Conservation (phyloP, 2,888 invertebrate genomes). For the Scotopteryx bipunctaria region DNA sequence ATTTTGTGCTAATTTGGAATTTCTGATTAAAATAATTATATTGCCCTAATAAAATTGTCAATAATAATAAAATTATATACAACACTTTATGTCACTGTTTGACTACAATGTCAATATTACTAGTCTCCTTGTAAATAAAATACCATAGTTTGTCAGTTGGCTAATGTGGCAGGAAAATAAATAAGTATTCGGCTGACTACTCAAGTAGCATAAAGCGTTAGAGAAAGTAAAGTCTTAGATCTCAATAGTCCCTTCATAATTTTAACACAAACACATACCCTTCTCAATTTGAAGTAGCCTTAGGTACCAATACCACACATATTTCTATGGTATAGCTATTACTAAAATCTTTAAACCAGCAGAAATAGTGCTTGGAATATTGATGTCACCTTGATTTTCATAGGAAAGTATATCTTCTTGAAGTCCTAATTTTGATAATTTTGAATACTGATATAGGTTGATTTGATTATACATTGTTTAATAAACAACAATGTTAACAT, state of each 20-base stretch:
- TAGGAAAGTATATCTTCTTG: neutral
- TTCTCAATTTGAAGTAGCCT: neutral
- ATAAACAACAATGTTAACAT: neutral
- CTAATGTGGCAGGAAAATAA: conserved; percentile 14
- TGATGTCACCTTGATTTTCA: neutral
- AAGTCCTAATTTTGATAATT: conserved; percentile 8
- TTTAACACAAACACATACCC: conserved; percentile 3
- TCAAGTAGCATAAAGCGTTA: conserved; percentile 2
- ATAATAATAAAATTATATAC: conserved; percentile 34
- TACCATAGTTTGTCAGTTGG: conserved; percentile 20
- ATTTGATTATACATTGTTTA: neutral
- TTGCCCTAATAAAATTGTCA: conserved; percentile 35
- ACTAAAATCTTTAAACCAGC: too few relatives aligned
- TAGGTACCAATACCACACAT: neutral
- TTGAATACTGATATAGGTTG: conserved; percentile 7
- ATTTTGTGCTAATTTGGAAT: conserved; percentile 55
- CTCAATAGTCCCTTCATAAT: neutral
- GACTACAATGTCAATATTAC: conserved; percentile 18
- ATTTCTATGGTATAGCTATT: neutral
- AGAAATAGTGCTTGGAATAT: neutral
- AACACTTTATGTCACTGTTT: conserved; percentile 20
- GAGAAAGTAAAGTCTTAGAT: conserved; percentile 8
- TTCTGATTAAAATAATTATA: conserved; percentile 19
- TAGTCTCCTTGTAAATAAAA: conserved; percentile 15
- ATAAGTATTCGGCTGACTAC: conserved; percentile 23